Evolutionary conservation across 1,140 invertebrate genomes (phyloP).

Genomic region (Rhyacophila brunnea): DNA sequence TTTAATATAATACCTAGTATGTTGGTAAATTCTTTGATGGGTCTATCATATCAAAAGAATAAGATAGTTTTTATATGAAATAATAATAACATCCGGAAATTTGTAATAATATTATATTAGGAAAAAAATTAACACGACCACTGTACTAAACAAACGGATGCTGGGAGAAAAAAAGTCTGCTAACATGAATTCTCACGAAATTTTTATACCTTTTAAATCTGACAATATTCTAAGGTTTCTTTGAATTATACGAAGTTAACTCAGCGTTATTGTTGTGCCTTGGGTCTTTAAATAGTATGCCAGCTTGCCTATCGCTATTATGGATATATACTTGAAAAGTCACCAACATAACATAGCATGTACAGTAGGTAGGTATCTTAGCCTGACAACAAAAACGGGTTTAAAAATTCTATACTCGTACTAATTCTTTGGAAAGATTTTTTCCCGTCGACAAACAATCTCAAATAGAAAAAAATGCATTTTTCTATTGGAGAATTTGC

Average conservation of each 20-base stretch:
- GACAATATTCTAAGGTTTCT: background rate
- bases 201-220: background rate
- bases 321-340: conserved; percentile 15
- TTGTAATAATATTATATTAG: too few species aligned
- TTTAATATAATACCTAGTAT: too few species aligned
- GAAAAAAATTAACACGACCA: background rate
- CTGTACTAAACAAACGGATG: conserved; percentile 21
- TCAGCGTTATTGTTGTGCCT: background rate
- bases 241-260: background rate
- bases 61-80: too few species aligned
- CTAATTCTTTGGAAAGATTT: conserved; percentile 17
- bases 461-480: conserved; percentile 18
- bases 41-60: too few species aligned
- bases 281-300: conserved; percentile 3
- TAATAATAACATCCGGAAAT: too few species aligned
- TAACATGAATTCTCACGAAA: background rate
- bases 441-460: conserved; percentile 17
- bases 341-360: conserved; percentile 13
- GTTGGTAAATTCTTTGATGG: too few species aligned
- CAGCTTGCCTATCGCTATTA: background rate
- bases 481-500: conserved; percentile 23
- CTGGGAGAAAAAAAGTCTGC: conserved; percentile 13
- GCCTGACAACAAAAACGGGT: conserved; percentile 23
- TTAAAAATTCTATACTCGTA: conserved; percentile 22
- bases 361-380: too few species aligned